phyloP scores from a whole-genome alignment of 2,888 invertebrate species.

The Cephus rjabovi region DNA sequence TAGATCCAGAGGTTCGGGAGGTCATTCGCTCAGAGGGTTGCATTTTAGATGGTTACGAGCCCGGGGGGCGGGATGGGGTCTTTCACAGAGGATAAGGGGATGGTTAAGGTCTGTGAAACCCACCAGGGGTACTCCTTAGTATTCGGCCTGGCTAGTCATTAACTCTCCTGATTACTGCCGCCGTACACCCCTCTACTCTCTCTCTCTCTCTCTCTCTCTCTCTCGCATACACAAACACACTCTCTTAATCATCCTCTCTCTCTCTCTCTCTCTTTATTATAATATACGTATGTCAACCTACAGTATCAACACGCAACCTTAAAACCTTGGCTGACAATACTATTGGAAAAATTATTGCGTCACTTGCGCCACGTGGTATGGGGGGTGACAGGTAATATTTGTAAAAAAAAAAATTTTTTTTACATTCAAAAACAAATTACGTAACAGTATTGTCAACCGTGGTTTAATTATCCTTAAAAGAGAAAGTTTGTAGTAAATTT shows the following conservation, averaged over 20 bases:
- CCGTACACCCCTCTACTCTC: slow-evolving; percentile 8
- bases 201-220: slow-evolving; percentile 15
- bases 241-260: slow-evolving; percentile 25
- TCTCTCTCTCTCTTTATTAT: slow-evolving; percentile 15
- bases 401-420: not conserved
- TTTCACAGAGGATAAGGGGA: not conserved
- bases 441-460: not conserved
- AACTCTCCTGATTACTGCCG: slow-evolving; percentile 3
- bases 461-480: not conserved
- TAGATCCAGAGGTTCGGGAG: not conserved
- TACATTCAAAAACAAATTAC: not conserved
- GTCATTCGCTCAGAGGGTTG: not conserved
- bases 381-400: not conserved
- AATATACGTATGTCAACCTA: slow-evolving; percentile 2
- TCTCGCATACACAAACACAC: slow-evolving; percentile 13
- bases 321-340: slow-evolving; percentile 27
- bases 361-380: not conserved
- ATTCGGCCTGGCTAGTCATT: not conserved
- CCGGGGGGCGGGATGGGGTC: not conserved
- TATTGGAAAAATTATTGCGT: slow-evolving; percentile 9
- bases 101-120: not conserved
- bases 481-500: not conserved
- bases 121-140: not conserved
- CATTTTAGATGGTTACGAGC: not conserved
- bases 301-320: slow-evolving; percentile 12